These are phyloP conservation scores for Xanthorhoe spadicearia DNA, from an alignment of 2,888 invertebrate species.

Conservation along the genomic window DNA sequence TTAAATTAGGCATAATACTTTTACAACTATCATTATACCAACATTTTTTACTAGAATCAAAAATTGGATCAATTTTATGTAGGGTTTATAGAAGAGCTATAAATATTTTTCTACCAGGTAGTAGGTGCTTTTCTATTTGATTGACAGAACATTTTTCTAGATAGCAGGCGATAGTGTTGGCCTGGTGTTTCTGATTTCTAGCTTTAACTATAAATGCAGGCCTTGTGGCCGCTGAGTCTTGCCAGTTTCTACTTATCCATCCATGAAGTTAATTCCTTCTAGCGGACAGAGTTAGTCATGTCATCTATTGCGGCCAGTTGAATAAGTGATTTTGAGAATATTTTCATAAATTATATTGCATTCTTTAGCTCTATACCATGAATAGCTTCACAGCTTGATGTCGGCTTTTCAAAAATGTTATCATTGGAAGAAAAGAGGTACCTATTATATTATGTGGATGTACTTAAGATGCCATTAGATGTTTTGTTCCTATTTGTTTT, in stretches of 20 bases:
- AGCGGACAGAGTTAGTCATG: slow-evolving; percentile 69
- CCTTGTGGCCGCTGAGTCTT: slow-evolving; percentile 70
- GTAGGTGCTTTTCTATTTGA: slow-evolving; percentile 77
- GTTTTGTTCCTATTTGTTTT: slow-evolving; percentile 61
- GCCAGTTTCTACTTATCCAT: slow-evolving; percentile 81
- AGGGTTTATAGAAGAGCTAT: slow-evolving; percentile 73
- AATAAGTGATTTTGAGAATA: slow-evolving; percentile 69
- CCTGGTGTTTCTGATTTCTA: slow-evolving; percentile 75
- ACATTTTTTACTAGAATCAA: slow-evolving; percentile 47
- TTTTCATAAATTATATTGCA: slow-evolving; percentile 77
- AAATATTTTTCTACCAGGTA: slow-evolving; percentile 79
- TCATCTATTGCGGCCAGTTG: slow-evolving; percentile 70
- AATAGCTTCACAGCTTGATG: slow-evolving; percentile 82
- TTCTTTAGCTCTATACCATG: slow-evolving; percentile 75
- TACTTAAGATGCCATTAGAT: slow-evolving; percentile 65
- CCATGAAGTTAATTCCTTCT: slow-evolving; percentile 75
- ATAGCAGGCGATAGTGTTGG: slow-evolving; percentile 69
- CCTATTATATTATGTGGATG: slow-evolving; percentile 80
- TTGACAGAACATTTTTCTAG: slow-evolving; percentile 64
- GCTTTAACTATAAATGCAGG: slow-evolving; percentile 66
- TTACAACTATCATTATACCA: slow-evolving; percentile 43
- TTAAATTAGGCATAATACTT: slow-evolving; percentile 53
- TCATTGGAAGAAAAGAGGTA: slow-evolving; percentile 81
- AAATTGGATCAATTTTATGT: slow-evolving; percentile 76
- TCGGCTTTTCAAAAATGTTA: slow-evolving; percentile 83